Conservation (phyloP, 1,140 invertebrate species). For the Seison nebaliae region DNA sequence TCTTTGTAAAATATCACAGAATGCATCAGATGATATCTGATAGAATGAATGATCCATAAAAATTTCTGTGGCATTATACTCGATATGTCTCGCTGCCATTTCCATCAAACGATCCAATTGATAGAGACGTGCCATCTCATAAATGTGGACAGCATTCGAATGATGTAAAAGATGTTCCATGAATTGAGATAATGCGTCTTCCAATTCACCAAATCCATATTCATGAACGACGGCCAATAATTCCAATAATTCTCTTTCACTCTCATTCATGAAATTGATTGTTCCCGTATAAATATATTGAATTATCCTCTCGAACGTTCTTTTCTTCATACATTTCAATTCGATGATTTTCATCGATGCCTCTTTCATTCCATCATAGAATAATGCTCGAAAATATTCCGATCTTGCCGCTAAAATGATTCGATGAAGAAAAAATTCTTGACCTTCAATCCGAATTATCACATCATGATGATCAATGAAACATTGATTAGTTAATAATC, state of each 20-base stretch:
- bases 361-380: conserved; percentile 70
- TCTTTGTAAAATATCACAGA: conserved; percentile 48
- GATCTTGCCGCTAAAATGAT: conserved; percentile 68
- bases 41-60: conserved; percentile 55
- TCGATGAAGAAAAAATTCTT: conserved; percentile 55
- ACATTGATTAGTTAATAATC: no score
- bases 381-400: conserved; percentile 62
- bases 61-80: conserved; percentile 54
- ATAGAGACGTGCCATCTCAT: conserved; percentile 57
- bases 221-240: conserved; percentile 64
- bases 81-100: conserved; percentile 46
- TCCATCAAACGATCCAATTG: conserved; percentile 36
- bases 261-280: conserved; percentile 50
- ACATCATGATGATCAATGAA: conserved; percentile 66
- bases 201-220: conserved; percentile 71
- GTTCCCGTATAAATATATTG: conserved; percentile 80
- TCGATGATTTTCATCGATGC: conserved; percentile 47
- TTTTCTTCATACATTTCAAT: conserved; percentile 50
- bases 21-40: conserved; percentile 40
- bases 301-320: conserved; percentile 60
- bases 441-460: conserved; percentile 52
- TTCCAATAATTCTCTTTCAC: conserved; percentile 58
- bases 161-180: conserved; percentile 55
- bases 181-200: conserved; percentile 67
- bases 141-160: conserved; percentile 65